A percentile compares a stretch with the other conserved stretches of the same genome.
These are phyloP conservation scores for Osmerus eperlanus DNA, from an alignment of 2,113 vertebrate genomes.

Conservation along the genomic window DNA sequence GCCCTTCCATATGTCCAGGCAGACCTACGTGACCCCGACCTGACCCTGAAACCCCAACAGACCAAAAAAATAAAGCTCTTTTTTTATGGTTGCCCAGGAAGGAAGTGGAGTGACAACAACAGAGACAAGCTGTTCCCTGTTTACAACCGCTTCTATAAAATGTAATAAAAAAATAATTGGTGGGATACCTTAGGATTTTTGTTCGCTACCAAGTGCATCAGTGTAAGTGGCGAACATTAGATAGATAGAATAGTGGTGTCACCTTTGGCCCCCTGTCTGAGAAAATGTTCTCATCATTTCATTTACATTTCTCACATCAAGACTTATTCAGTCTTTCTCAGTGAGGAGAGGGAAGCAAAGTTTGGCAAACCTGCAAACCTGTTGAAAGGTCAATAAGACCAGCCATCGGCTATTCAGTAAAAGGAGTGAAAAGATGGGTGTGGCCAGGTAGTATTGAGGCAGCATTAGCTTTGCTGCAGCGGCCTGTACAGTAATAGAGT, in stretches of 20 bases:
- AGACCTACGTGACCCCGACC: constrained; percentile 47
- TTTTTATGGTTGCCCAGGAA: constrained; percentile 56
- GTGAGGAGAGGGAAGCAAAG: constrained; percentile 12
- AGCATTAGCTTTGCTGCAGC: constrained; percentile 28
- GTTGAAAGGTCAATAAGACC: constrained; percentile 49
- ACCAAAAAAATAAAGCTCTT: constrained; percentile 37
- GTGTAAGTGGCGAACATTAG: no score
- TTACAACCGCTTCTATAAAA: constrained; percentile 56
- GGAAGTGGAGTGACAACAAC: constrained; percentile 46
- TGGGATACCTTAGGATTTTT: constrained; percentile 14
- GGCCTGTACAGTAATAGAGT: background rate
- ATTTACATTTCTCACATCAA: no score
- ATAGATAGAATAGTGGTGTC: no score
- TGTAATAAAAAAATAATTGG: constrained; percentile 34
- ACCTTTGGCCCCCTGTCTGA: no score
- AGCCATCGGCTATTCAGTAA: constrained; percentile 46
- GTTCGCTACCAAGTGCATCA: no score
- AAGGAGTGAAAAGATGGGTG: background rate
- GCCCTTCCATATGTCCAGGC: constrained; percentile 12
- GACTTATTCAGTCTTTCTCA: background rate
- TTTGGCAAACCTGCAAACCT: constrained; percentile 7
- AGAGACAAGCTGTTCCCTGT: constrained; percentile 44
- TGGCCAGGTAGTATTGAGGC: constrained; percentile 27
- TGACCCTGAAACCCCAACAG: constrained; percentile 54
- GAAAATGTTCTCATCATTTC: no score